phyloP scores from a whole-genome alignment of 37 sponge, comb jelly and placozoan species.

The Oscarella lobularis region DNA sequence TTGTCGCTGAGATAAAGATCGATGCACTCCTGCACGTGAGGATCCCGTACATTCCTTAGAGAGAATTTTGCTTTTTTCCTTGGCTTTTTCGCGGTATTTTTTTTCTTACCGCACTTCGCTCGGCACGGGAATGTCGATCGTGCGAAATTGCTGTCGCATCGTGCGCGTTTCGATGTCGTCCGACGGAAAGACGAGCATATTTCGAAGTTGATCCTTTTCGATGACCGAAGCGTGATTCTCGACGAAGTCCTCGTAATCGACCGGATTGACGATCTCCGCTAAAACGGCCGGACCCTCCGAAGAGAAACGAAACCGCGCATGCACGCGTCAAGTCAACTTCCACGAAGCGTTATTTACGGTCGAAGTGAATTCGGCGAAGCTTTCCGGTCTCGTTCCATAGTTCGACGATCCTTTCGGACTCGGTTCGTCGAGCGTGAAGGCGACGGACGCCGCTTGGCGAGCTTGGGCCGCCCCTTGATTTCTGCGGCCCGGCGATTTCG shows the following conservation, averaged over 20 bases:
- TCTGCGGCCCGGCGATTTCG: too few relatives aligned
- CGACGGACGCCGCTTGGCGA: neutral
- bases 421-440: too few relatives aligned
- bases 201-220: constrained; percentile 29
- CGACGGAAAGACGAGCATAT: constrained; percentile 65
- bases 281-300: neutral
- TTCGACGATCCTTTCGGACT: too few relatives aligned
- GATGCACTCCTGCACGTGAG: constrained; percentile 73
- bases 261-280: constrained; percentile 36
- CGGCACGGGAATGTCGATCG: constrained; percentile 53
- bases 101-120: constrained; percentile 50
- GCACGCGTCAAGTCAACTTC: neutral
- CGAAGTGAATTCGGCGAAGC: neutral
- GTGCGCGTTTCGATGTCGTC: constrained; percentile 64
- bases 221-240: constrained; percentile 26
- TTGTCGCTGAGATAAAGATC: constrained; percentile 49
- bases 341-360: too few relatives aligned
- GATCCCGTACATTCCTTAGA: constrained; percentile 65
- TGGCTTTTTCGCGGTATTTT: too few relatives aligned
- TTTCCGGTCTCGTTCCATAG: neutral
- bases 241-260: constrained; percentile 66
- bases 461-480: neutral
- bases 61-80: too few relatives aligned
- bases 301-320: neutral
- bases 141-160: constrained; percentile 35